These are phyloP conservation scores for Nannoperca australis DNA, from an alignment of 2,797 vertebrate genomes.

Conservation along the genomic window DNA sequence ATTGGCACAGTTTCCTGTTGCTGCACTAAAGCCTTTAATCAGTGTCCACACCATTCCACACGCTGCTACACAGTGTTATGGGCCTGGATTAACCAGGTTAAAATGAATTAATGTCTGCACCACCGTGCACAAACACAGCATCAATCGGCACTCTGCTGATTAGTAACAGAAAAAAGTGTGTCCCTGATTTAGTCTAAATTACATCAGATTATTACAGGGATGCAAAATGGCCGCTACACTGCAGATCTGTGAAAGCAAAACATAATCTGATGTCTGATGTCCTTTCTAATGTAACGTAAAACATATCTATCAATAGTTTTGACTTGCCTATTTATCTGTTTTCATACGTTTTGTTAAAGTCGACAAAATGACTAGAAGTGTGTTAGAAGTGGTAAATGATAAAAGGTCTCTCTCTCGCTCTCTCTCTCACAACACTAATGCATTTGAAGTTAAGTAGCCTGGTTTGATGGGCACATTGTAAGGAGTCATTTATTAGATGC, in stretches of 20 bases:
- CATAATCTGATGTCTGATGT: neutral
- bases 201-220: constrained; percentile 33
- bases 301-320: neutral
- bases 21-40: constrained; percentile 45
- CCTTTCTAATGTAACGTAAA: neutral
- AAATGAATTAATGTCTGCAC: constrained; percentile 43
- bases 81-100: constrained; percentile 51
- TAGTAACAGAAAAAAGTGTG: constrained; percentile 45
- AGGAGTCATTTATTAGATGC: neutral
- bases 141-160: constrained; percentile 54
- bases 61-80: constrained; percentile 53
- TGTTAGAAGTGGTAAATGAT: constrained; percentile 40
- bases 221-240: constrained; percentile 39
- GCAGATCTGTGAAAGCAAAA: constrained; percentile 48
- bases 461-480: constrained; percentile 19
- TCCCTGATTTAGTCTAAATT: constrained; percentile 20
- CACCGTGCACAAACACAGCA: constrained; percentile 62
- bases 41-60: constrained; percentile 61
- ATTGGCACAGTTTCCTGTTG: constrained; percentile 34
- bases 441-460: constrained; percentile 17
- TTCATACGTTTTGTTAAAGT: neutral
- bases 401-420: too few species aligned
- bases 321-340: neutral
- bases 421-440: constrained; percentile 20
- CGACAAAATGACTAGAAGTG: neutral